These are phyloP conservation scores for Lasioglossum malachurum DNA, from an alignment of 2,888 invertebrate species.

Conservation along the genomic window DNA sequence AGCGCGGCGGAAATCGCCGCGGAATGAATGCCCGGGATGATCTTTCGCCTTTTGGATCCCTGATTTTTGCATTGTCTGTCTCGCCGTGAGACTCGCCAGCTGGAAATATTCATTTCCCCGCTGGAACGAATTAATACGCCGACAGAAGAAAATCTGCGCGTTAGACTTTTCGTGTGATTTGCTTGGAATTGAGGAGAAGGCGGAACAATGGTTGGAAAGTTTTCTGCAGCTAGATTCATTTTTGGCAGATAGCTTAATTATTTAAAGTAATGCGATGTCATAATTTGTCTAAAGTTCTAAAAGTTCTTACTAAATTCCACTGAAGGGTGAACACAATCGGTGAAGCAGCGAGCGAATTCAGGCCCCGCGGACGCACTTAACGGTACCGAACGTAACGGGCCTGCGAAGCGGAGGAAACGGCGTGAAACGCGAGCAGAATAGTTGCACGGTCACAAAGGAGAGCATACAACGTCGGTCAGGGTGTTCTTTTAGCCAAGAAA, in stretches of 20 bases:
- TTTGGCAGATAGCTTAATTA: too few species aligned
- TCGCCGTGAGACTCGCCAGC: neutral
- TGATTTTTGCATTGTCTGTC: neutral
- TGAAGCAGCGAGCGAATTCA: neutral
- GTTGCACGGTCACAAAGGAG: neutral
- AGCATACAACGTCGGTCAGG: neutral
- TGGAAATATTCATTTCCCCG: neutral
- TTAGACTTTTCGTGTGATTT: neutral
- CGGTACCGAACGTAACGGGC: neutral
- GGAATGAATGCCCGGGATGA: conserved; percentile 5
- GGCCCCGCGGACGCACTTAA: neutral
- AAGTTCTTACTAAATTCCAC: neutral
- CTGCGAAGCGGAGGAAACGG: neutral
- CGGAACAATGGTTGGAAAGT: neutral
- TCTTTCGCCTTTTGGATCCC: neutral
- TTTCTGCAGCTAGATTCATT: neutral
- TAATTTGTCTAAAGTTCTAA: neutral
- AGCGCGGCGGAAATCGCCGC: conserved; percentile 4
- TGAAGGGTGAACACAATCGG: neutral
- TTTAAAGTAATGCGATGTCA: neutral
- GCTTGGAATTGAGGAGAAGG: too few species aligned
- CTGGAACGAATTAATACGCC: neutral
- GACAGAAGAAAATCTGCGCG: neutral
- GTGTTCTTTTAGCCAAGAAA: neutral
- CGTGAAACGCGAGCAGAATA: neutral